Percentiles rank a stretch among this genome's conserved stretches.
phyloP scores from a whole-genome alignment of 1,140 invertebrate species.

The Drosophila equinoxialis region DNA sequence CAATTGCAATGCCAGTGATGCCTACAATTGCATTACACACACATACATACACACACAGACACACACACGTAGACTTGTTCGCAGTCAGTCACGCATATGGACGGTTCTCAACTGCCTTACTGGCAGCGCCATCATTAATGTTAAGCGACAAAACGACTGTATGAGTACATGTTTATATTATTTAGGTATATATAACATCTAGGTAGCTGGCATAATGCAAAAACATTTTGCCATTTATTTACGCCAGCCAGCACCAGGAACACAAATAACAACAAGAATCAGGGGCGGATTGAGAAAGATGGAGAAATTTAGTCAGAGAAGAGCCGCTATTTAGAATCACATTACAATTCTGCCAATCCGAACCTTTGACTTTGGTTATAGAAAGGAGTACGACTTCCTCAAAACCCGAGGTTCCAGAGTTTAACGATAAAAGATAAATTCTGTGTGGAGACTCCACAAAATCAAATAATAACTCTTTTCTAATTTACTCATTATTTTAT shows the following conservation, averaged over 20 bases:
- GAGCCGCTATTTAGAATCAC: no score
- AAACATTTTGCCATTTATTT: slow-evolving; percentile 64
- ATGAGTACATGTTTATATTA: slow-evolving; percentile 51
- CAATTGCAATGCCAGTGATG: slow-evolving; percentile 42
- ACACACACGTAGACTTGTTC: slow-evolving; percentile 26
- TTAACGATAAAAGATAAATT: no score
- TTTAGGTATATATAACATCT: slow-evolving; percentile 38
- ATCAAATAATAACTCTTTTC: no score
- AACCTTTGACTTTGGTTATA: no score
- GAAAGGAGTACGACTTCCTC: no score
- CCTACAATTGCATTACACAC: slow-evolving; percentile 22
- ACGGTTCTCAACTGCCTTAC: slow-evolving; percentile 3
- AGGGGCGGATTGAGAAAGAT: background rate
- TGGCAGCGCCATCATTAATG: slow-evolving; percentile 21
- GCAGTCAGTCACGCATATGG: slow-evolving; percentile 54
- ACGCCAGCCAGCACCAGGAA: slow-evolving; percentile 20
- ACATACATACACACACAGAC: slow-evolving; percentile 9
- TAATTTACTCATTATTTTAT: no score
- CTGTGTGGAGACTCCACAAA: no score
- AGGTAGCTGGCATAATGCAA: slow-evolving; percentile 46
- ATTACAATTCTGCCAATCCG: no score
- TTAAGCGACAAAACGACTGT: slow-evolving; percentile 23
- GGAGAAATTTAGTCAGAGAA: no score
- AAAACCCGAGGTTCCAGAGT: no score
- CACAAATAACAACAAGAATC: background rate